phyloP scores from a whole-genome alignment of 2,888 invertebrate genomes.

The Trichacis sp. region DNA sequence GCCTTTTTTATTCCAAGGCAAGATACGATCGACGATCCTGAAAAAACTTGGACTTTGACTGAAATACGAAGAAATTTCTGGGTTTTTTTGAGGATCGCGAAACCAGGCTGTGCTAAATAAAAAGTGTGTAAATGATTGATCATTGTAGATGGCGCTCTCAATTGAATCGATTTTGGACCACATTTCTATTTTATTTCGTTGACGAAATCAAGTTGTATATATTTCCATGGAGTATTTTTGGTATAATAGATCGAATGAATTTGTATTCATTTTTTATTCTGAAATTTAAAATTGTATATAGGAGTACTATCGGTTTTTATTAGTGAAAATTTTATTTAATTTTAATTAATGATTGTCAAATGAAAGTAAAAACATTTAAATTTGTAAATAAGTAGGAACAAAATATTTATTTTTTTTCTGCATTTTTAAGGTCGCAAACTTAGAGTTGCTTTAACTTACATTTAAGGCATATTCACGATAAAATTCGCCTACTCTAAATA shows the following conservation, averaged over 20 bases:
- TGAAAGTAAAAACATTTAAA: no score
- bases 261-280: not conserved
- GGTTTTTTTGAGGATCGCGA: slow-evolving; percentile 8
- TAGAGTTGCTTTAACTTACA: no score
- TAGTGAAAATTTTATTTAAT: no score
- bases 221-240: not conserved
- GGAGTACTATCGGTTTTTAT: no score
- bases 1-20: slow-evolving; percentile 17
- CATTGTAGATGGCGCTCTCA: not conserved
- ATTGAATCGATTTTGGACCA: not conserved
- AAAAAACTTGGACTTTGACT: no score
- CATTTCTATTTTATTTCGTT: not conserved
- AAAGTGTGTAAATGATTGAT: slow-evolving; percentile 14
- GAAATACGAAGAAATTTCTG: slow-evolving; percentile 4
- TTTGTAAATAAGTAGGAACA: no score
- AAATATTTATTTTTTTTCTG: no score
- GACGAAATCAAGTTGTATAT: not conserved
- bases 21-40: slow-evolving; percentile 13
- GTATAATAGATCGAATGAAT: not conserved
- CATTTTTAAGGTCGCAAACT: no score
- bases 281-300: no score
- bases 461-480: no score
- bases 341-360: no score
- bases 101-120: slow-evolving; percentile 42
- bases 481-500: no score